phyloP scores from a whole-genome alignment of 2,888 invertebrate species.

The Drosophila maculinotata region DNA sequence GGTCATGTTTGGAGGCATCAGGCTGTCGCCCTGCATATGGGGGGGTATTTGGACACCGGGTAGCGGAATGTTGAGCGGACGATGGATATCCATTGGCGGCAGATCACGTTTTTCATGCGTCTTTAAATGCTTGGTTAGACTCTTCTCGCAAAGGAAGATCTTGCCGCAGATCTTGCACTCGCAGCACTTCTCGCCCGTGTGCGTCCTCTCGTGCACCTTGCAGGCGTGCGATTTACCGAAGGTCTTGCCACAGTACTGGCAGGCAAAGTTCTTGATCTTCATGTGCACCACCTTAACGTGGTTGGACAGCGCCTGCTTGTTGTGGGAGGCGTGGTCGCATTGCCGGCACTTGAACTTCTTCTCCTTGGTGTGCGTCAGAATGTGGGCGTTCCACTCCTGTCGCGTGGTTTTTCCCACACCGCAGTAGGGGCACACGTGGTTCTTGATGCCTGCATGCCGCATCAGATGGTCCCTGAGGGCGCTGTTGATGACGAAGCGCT shows the following conservation, averaged over 20 bases:
- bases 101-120: conserved; percentile 82
- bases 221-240: conserved; percentile 82
- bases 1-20: conserved; percentile 64
- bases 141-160: conserved; percentile 82
- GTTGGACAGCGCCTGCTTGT: conserved; percentile 81
- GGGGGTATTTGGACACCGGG: conserved; percentile 37
- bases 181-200: conserved; percentile 82
- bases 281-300: conserved; percentile 82
- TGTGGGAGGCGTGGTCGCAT: conserved; percentile 83
- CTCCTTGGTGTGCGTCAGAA: conserved; percentile 83
- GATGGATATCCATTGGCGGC: conserved; percentile 68
- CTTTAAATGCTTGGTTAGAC: conserved; percentile 81
- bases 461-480: conserved; percentile 83
- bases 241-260: conserved; percentile 82
- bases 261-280: conserved; percentile 82
- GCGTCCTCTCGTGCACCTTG: conserved; percentile 82
- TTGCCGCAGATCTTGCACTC: conserved; percentile 83
- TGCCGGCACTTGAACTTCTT: conserved; percentile 83
- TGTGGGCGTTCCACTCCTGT: conserved; percentile 83
- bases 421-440: conserved; percentile 83
- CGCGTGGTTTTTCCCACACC: conserved; percentile 83
- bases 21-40: conserved; percentile 41
- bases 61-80: conserved; percentile 71
- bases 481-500: conserved; percentile 83
- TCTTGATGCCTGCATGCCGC: conserved; percentile 84